Percentiles rank a stretch among this genome's conserved stretches.
Conservation (phyloP, 2,797 vertebrate genomes). For the Heterohyrax brucei region DNA sequence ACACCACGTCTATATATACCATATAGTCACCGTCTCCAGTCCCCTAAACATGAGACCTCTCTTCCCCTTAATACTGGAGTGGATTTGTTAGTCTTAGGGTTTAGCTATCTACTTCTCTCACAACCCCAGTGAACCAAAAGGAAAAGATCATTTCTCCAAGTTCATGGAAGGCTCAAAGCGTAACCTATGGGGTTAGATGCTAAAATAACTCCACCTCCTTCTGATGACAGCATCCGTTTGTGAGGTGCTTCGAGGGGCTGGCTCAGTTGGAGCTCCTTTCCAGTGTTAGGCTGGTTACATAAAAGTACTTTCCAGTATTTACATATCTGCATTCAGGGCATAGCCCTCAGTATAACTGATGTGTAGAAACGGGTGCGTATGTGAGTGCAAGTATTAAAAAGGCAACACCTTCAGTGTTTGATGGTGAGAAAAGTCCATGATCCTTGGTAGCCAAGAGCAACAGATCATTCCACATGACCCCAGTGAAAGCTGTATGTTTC, state of each 20-base stretch:
- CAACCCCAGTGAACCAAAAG: background rate
- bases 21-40: background rate
- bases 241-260: background rate
- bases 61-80: background rate
- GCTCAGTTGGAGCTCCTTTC: background rate
- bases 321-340: slow-evolving; percentile 19
- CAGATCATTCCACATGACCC: background rate
- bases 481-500: background rate
- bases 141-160: slow-evolving; percentile 32
- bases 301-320: slow-evolving; percentile 14
- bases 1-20: background rate
- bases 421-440: background rate
- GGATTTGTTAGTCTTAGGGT: background rate
- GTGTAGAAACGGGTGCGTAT: background rate
- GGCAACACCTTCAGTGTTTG: background rate
- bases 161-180: background rate
- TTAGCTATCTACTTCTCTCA: background rate
- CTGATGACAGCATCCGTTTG: background rate
- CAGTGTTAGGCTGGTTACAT: background rate
- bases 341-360: background rate
- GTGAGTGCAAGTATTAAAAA: slow-evolving; percentile 51
- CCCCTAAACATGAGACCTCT: background rate
- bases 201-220: background rate
- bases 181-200: background rate
- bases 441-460: background rate